Conservation (phyloP, 2,888 invertebrate species). For the Salticus scenicus region DNA sequence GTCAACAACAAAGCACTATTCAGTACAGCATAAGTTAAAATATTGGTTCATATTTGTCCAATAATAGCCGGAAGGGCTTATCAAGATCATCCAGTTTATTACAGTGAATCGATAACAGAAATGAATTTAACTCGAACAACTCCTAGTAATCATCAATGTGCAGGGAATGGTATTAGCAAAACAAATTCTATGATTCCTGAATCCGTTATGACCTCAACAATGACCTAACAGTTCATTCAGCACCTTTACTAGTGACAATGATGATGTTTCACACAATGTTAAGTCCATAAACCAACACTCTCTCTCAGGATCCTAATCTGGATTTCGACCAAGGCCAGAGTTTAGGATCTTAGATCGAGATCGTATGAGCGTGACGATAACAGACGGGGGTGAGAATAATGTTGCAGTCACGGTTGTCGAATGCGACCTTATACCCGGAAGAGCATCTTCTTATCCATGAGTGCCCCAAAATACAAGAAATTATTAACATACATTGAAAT, state of each 20-base stretch:
- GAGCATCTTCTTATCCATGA: not conserved
- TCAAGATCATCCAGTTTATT: no score
- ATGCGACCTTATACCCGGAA: conserved; percentile 6
- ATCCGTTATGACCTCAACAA: not conserved
- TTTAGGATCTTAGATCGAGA: not conserved
- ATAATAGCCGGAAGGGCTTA: no score
- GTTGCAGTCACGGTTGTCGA: not conserved
- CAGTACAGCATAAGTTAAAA: no score
- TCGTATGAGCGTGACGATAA: not conserved
- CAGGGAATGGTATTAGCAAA: no score
- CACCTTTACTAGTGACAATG: not conserved
- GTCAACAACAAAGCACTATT: no score
- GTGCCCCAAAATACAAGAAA: no score
- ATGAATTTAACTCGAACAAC: no score
- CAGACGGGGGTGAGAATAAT: not conserved
- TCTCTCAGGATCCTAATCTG: not conserved
- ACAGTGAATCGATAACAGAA: no score
- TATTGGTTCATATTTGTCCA: no score
- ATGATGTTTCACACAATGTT: not conserved
- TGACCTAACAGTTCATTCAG: not conserved
- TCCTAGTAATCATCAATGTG: no score
- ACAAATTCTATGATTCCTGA: not conserved
- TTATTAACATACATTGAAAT: no score
- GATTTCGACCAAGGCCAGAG: not conserved
- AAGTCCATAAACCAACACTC: not conserved